Evolutionary conservation across 2,113 vertebrate species (phyloP), one percentile per base, ranked within the genome.

Genomic region (Dinomys branickii): DNA sequence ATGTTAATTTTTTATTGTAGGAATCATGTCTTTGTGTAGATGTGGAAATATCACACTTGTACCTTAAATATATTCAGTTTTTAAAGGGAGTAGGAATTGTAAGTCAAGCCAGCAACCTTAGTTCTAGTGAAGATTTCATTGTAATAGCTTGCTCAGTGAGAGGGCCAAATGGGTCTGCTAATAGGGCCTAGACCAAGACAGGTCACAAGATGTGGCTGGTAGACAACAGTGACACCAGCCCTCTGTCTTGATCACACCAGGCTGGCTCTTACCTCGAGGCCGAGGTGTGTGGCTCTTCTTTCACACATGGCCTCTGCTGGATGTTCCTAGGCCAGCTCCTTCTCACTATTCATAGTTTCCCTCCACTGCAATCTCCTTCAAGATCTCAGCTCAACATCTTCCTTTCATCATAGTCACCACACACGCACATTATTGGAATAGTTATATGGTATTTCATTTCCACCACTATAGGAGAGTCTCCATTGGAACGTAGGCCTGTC

Each of bases 151-250:
- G 33, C 7, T 38, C 22, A 5, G 12, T 17, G 14, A 50, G 54
- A 52, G 30, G 17, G 22, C 13, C 75, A 14, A 7, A 54, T 2
- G 12, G 58, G 1, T 12, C 22, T 33, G 56, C 35, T 61, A 16
- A 38, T 30, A 20, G 22, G 28, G 56, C 47, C 61, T 11, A n/a
- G 35, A 24, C 4, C 24, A 35, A 85, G 65, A 35, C 16, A 16
- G 47, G 16, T 41, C 33, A 61, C 5, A 1, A 33, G 47, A 2
- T 19, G 3, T 1, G 4, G 50, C 58, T 22, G 24, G 52, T 44
- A 28, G 0, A 11, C 7, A 8, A 19, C 14, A 67, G 52, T 11
- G 28, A 24, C 8, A 3, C 8, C 22, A 3, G 22, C 8, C 16
- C 14, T 85, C 84, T 54, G 19, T 56, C 24, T 4, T n/a, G 54